Conservation (phyloP, 2,797 vertebrate species). For the Myripristis murdjan region DNA sequence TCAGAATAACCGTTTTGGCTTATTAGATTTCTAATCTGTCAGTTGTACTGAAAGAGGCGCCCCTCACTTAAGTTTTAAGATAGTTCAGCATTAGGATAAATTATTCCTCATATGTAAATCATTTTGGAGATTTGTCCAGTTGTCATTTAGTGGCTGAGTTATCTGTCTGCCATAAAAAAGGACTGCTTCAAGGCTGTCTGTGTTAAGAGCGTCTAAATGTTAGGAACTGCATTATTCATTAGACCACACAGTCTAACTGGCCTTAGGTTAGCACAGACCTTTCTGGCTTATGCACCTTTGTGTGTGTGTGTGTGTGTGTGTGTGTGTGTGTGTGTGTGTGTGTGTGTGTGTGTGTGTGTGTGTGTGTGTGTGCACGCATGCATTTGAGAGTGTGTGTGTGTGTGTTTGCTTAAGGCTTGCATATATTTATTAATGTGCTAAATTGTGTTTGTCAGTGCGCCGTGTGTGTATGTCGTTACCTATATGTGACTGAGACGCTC, state of each 20-base stretch:
- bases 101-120: slow-evolving; percentile 55
- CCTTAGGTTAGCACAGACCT: slow-evolving; percentile 79
- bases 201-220: slow-evolving; percentile 71
- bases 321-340: too few species aligned
- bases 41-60: neutral
- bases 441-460: slow-evolving; percentile 47
- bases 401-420: slow-evolving; percentile 41
- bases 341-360: slow-evolving; percentile 35
- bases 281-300: slow-evolving; percentile 68
- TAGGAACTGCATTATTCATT: slow-evolving; percentile 81
- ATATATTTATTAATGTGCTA: slow-evolving; percentile 53
- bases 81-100: slow-evolving; percentile 32
- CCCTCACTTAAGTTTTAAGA: slow-evolving; percentile 33
- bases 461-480: slow-evolving; percentile 48
- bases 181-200: slow-evolving; percentile 64
- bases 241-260: slow-evolving; percentile 60
- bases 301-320: too few species aligned
- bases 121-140: slow-evolving; percentile 48
- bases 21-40: slow-evolving; percentile 23
- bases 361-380: slow-evolving; percentile 31
- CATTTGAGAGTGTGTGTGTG: slow-evolving; percentile 18
- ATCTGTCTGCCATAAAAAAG: slow-evolving; percentile 49
- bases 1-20: neutral
- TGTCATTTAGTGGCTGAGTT: slow-evolving; percentile 63
- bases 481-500: slow-evolving; percentile 63